Conservation (phyloP, 2,113 vertebrate species). For the Stigmatopora nigra region DNA sequence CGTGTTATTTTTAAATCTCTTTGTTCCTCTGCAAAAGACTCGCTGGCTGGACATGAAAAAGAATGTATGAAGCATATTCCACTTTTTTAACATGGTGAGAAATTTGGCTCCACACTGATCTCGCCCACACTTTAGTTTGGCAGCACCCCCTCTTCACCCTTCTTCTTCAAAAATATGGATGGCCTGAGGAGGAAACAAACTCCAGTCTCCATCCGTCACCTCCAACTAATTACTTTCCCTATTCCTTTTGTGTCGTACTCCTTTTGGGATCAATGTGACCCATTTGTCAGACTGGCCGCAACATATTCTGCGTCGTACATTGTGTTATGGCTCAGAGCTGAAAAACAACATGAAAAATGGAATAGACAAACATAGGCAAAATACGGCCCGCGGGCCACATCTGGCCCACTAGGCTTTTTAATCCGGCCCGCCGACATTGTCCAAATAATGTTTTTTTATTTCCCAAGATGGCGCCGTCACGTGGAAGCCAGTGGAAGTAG, state of each 20-base stretch:
- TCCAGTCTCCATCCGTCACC: conserved; percentile 16
- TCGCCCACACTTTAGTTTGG: conserved; percentile 13
- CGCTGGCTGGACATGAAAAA: conserved; percentile 46
- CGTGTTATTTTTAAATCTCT: background rate
- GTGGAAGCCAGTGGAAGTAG: too few species aligned
- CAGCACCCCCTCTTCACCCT: conserved; percentile 40
- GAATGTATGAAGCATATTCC: conserved; percentile 43
- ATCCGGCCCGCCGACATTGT: too few species aligned
- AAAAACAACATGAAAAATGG: background rate
- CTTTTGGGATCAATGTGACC: conserved; percentile 44
- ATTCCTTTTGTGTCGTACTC: conserved; percentile 32
- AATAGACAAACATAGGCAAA: too few species aligned
- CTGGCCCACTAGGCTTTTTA: too few species aligned
- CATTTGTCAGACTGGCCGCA: conserved; percentile 28
- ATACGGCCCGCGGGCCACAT: too few species aligned
- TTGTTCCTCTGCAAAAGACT: conserved; percentile 44
- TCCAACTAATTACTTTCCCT: conserved; percentile 15
- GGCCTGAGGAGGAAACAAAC: background rate
- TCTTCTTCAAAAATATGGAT: conserved; percentile 4
- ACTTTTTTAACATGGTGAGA: conserved; percentile 32
- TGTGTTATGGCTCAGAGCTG: conserved; percentile 1
- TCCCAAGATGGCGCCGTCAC: too few species aligned
- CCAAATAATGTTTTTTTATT: too few species aligned
- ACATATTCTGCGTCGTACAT: conserved; percentile 8
- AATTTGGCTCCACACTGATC: conserved; percentile 15